phyloP scores from a whole-genome alignment of 2,888 invertebrate species.

The Melanchra persicariae region DNA sequence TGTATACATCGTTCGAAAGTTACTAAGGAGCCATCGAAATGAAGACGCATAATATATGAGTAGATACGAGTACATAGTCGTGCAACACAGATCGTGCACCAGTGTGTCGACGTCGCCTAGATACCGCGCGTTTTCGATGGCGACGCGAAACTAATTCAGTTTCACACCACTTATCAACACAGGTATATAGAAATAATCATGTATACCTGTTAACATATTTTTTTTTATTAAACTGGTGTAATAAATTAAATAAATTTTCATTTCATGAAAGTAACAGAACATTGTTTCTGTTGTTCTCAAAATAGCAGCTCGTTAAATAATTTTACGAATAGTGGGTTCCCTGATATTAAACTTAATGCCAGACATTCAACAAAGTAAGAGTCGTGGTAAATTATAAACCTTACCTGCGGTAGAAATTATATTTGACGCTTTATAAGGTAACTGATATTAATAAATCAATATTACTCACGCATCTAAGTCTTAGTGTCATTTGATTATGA shows the following conservation, averaged over 20 bases:
- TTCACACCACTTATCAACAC: slow-evolving; percentile 39
- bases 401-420: slow-evolving; percentile 6
- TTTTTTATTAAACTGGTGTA: neutral
- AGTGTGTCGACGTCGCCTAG: slow-evolving; percentile 29
- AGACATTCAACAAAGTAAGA: slow-evolving; percentile 1
- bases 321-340: slow-evolving; percentile 22
- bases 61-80: neutral
- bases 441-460: slow-evolving; percentile 12
- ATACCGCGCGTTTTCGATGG: slow-evolving; percentile 47
- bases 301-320: neutral
- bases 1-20: too few species aligned
- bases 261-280: slow-evolving; percentile 5
- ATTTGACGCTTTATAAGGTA: neutral
- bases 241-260: neutral
- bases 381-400: neutral
- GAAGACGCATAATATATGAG: neutral
- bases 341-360: slow-evolving; percentile 6
- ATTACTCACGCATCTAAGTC: slow-evolving; percentile 2
- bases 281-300: neutral
- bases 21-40: too few species aligned
- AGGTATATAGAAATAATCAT: neutral
- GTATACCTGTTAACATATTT: neutral
- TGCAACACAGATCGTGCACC: slow-evolving; percentile 36
- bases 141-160: slow-evolving; percentile 45
- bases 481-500: slow-evolving; percentile 29